These are phyloP conservation scores for Macrophya alboannulata DNA, from an alignment of 2,888 invertebrate species.

Conservation along the genomic window DNA sequence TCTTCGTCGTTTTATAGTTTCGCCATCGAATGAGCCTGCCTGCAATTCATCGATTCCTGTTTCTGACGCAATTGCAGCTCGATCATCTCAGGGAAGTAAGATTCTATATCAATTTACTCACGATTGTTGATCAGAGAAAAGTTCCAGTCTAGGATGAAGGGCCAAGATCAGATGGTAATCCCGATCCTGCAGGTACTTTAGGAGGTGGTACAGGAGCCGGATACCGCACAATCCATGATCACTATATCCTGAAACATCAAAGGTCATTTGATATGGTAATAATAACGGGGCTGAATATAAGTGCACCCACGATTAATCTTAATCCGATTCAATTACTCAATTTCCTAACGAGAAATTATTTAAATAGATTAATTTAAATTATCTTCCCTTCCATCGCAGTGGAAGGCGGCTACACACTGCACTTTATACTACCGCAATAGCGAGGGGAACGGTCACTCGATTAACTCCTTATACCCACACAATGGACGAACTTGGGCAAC, in stretches of 20 bases:
- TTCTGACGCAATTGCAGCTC: too few species aligned
- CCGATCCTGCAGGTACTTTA: not conserved
- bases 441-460: not conserved
- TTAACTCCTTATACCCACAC: not conserved
- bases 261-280: slow-evolving; percentile 5
- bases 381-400: not conserved
- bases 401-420: not conserved
- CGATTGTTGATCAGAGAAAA: not conserved
- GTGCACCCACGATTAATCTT: slow-evolving; percentile 34
- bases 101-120: not conserved
- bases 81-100: not conserved
- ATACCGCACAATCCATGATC: not conserved
- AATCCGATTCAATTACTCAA: slow-evolving; percentile 30
- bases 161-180: not conserved
- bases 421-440: not conserved
- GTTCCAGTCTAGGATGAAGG: not conserved
- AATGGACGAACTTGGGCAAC: not conserved
- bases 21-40: too few species aligned
- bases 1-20: not conserved
- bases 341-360: not conserved
- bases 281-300: not conserved
- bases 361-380: slow-evolving; percentile 29
- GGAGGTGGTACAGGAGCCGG: not conserved
- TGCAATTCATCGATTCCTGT: too few species aligned
- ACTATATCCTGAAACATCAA: slow-evolving; percentile 27